phyloP scores from a whole-genome alignment of 2,888 invertebrate species.

The Leucophora obtusa region DNA sequence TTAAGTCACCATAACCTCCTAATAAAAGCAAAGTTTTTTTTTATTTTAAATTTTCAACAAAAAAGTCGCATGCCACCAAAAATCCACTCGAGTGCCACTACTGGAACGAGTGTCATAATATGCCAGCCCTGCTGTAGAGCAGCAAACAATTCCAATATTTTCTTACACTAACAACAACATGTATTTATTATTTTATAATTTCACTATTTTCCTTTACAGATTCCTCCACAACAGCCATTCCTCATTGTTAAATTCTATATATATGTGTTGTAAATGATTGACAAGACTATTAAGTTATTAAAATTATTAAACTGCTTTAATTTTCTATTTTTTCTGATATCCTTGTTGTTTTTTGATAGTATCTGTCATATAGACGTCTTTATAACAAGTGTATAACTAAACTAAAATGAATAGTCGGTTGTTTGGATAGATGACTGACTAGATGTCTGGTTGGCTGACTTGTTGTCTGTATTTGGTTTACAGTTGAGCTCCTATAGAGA shows the following conservation, averaged over 20 bases:
- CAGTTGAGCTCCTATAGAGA: constrained; percentile 27
- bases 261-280: constrained; percentile 19
- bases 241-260: background rate
- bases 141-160: constrained; percentile 19
- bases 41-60: no score
- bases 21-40: no score
- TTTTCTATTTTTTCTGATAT: constrained; percentile 14
- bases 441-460: background rate
- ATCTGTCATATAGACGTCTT: constrained; percentile 43
- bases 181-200: constrained; percentile 8
- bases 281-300: constrained; percentile 57
- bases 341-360: constrained; percentile 35
- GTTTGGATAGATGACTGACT: background rate
- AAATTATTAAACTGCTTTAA: constrained; percentile 53
- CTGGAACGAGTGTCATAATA: no score
- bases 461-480: constrained; percentile 29
- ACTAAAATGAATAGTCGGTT: background rate
- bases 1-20: no score
- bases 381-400: constrained; percentile 37
- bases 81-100: no score
- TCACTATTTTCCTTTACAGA: constrained; percentile 16
- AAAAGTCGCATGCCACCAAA: no score
- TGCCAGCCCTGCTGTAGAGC: background rate
- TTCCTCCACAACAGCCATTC: constrained; percentile 19
- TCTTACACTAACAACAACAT: constrained; percentile 12